Base-by-base conservation (phyloP, 2,888 invertebrate species). In the Euproctis similis region DNA sequence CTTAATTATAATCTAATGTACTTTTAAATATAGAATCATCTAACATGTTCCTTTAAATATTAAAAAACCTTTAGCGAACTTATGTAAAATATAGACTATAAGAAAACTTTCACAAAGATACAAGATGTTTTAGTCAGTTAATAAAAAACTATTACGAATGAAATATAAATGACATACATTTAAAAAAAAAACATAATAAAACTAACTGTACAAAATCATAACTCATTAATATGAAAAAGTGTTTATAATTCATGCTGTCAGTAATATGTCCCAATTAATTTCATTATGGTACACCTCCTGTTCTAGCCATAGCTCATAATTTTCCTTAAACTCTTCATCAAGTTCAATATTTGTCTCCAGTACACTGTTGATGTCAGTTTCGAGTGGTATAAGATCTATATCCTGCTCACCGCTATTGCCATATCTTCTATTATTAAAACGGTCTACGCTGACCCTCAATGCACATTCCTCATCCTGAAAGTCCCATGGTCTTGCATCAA, bases 401-500 rank as follows among this genome's bases (percentile, higher is more conserved):
- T 89, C 90, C 51, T 77, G 67, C 28, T 78, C 78, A 6, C 65
- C 64, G 3, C 75, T 74, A 12, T 86, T 84, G 12, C 89, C 89
- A 67, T 99, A 98, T 41, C 98, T 88, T 11, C 98, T 89, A 61
- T 93, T 91, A 73, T 99, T 98, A 62, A 99, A 99, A 35, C 96
- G 89, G 80, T 99, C 98, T 2, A 99, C 98, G 43, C 94, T 95
- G 0, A 94, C 92, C 38, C 98, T 88, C 33, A 99, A 80, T 7
- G 96, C 92, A 71, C 97, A 96, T 68, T 99, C 99, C 70, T 99
- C 98, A 16, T 95, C 96, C 81, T 99, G 94, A 54, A 96, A 98
- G 71, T 99, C 98, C 97, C 97, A 98, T 1, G 98, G 98, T 36
- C 97, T 88, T 0, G 97, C 97, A 80, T 98, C 97, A 54, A 98